phyloP scores from a whole-genome alignment of 1,140 invertebrate genomes.

The Pseudoatta argentina region DNA sequence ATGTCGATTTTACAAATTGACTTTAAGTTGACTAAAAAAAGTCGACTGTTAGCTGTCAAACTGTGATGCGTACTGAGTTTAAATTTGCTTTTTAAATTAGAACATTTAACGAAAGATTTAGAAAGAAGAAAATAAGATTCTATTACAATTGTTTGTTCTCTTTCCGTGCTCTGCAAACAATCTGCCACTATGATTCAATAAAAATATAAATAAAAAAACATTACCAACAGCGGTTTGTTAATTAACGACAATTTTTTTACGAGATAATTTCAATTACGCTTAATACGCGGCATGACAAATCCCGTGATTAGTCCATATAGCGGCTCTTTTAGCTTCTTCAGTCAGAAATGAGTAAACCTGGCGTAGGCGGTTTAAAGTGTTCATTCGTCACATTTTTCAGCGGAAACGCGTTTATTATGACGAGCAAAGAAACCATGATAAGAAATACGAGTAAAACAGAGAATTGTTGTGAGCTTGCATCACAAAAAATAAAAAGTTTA shows the following conservation, averaged over 20 bases:
- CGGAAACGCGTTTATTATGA: conserved; percentile 36
- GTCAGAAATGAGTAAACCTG: conserved; percentile 31
- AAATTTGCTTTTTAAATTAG: neutral
- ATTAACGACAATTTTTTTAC: conserved; percentile 14
- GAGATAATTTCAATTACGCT: conserved; percentile 30
- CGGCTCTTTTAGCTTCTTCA: neutral
- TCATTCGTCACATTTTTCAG: neutral
- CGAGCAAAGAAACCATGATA: neutral
- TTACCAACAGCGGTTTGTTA: neutral
- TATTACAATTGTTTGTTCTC: neutral
- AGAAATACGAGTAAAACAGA: neutral
- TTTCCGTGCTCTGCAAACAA: neutral
- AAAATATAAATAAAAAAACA: neutral
- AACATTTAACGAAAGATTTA: neutral
- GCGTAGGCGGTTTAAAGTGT: conserved; percentile 36
- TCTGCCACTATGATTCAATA: neutral
- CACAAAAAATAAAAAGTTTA: neutral
- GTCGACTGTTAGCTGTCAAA: too few relatives aligned
- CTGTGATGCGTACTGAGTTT: neutral
- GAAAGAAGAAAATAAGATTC: neutral
- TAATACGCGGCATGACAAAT: neutral
- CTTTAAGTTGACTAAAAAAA: too few relatives aligned
- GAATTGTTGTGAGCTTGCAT: neutral
- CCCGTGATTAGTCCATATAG: neutral
- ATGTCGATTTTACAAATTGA: too few relatives aligned